Conservation (phyloP, 1,140 invertebrate genomes). For the Augochlora pura region DNA sequence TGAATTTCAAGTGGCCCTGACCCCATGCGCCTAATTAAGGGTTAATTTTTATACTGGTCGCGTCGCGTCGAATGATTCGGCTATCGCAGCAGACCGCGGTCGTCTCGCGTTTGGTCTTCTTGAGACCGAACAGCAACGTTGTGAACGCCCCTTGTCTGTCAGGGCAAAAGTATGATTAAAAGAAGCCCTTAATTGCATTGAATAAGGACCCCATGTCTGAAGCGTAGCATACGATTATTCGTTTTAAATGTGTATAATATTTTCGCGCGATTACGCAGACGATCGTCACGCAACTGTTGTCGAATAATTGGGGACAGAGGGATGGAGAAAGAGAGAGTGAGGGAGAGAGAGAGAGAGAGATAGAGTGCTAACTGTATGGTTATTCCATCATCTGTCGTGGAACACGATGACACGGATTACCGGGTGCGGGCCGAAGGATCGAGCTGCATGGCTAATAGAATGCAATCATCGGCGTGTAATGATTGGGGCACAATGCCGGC, state of each 20-base stretch:
- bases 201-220: not conserved
- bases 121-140: too few relatives aligned
- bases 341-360: too few relatives aligned
- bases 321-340: not conserved
- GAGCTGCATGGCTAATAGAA: conserved; percentile 75
- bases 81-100: too few relatives aligned
- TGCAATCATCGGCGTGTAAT: conserved; percentile 68
- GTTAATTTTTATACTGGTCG: too few relatives aligned
- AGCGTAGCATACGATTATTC: not conserved
- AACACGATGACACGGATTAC: conserved; percentile 69
- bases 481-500: conserved; percentile 61
- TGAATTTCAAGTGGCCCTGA: too few relatives aligned
- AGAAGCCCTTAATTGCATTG: not conserved
- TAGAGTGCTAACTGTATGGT: not conserved
- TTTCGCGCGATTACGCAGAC: not conserved
- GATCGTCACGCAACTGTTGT: not conserved
- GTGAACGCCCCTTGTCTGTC: too few relatives aligned
- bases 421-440: conserved; percentile 68
- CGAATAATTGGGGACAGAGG: not conserved
- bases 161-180: too few relatives aligned
- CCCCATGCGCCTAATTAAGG: too few relatives aligned
- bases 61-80: too few relatives aligned
- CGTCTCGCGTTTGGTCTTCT: too few relatives aligned
- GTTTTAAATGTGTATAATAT: conserved; percentile 7
- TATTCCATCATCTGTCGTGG: conserved; percentile 43